Evolutionary conservation across 1,140 invertebrate species (phyloP).

Genomic region (Dendrolimus kikuchii): DNA sequence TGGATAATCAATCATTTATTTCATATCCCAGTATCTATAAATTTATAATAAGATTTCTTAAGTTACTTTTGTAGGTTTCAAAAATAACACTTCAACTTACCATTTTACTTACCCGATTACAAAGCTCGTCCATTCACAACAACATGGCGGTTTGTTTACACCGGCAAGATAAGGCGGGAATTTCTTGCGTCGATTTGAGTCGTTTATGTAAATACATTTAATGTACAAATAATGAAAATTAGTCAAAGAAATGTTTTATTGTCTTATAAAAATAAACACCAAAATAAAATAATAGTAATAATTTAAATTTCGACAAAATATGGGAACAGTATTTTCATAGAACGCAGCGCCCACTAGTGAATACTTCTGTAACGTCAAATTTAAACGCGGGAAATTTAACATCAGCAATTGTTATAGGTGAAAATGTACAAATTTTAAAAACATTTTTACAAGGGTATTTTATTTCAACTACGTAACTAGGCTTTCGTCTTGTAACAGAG

Average conservation of each 20-base stretch:
- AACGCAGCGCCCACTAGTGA: slow-evolving; percentile 45
- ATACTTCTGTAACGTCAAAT: slow-evolving; percentile 8
- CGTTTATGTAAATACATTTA: slow-evolving; percentile 14
- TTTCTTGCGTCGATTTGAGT: slow-evolving; percentile 35
- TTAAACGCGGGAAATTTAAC: slow-evolving; percentile 32
- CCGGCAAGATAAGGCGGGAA: slow-evolving; percentile 70
- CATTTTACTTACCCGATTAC: slow-evolving; percentile 31
- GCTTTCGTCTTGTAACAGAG: background rate
- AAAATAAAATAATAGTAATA: slow-evolving; percentile 23
- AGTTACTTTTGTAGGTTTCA: slow-evolving; percentile 1
- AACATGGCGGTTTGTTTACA: slow-evolving; percentile 74
- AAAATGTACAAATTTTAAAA: slow-evolving; percentile 9
- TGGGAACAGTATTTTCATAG: slow-evolving; percentile 40
- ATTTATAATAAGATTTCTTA: background rate
- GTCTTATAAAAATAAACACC: slow-evolving; percentile 23
- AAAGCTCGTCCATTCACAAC: slow-evolving; percentile 47
- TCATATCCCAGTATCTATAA: no score
- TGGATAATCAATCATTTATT: background rate
- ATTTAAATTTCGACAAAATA: slow-evolving; percentile 37
- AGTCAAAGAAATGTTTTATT: slow-evolving; percentile 44
- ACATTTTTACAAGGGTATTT: slow-evolving; percentile 10
- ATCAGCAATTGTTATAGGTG: slow-evolving; percentile 4
- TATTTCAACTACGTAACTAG: background rate
- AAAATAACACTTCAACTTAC: slow-evolving; percentile 19
- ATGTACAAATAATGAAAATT: slow-evolving; percentile 4